A percentile compares a stretch with the other conserved stretches of the same genome.
Evolutionary conservation across 2,888 invertebrate species (phyloP).

Genomic region (Stictocephala bisonia): DNA sequence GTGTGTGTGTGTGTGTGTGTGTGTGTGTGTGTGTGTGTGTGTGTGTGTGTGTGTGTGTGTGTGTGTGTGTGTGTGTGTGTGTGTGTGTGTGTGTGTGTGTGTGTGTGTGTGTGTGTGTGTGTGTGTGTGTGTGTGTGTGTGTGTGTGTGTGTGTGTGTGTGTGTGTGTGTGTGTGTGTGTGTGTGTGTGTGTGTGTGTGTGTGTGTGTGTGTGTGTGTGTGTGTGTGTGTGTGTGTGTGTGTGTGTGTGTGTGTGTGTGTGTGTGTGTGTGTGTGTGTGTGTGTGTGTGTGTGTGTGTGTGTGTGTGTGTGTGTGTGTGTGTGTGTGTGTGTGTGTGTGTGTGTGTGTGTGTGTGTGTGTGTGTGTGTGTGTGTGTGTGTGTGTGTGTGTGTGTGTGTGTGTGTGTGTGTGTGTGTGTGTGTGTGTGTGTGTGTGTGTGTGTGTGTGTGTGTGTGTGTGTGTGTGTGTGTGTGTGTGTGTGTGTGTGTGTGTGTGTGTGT

Average conservation of each 20-base stretch:
- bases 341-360: neutral
- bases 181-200: neutral
- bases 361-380: neutral
- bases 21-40: neutral
- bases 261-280: neutral
- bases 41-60: neutral
- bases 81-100: neutral
- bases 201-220: neutral
- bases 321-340: neutral
- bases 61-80: neutral
- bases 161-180: neutral
- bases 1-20: neutral
- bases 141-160: neutral
- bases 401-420: neutral
- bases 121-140: neutral
- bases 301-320: neutral
- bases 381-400: neutral
- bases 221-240: neutral
- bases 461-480: neutral
- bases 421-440: neutral
- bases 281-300: neutral
- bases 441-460: neutral
- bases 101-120: neutral
- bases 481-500: neutral
- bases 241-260: neutral